Conservation (phyloP, 2,888 invertebrate genomes). For the Ectropis crepuscularia region DNA sequence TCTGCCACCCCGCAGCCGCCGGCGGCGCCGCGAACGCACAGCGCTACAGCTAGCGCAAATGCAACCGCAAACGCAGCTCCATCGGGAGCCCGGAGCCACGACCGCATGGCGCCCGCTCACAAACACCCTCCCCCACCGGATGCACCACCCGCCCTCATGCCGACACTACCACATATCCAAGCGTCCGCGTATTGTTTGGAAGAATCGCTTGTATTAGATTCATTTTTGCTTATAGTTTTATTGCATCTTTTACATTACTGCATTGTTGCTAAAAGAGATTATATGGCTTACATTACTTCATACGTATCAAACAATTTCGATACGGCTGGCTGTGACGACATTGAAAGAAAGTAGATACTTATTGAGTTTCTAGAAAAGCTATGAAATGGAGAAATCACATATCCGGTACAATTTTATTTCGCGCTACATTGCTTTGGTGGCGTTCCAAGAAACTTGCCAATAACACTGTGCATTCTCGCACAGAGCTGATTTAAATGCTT, state of each 20-base stretch:
- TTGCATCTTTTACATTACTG: neutral
- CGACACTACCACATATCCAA: conserved; percentile 4
- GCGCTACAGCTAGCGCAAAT: conserved; percentile 38
- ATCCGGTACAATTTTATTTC: too few relatives aligned
- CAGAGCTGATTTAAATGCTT: too few relatives aligned
- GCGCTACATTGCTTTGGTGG: too few relatives aligned
- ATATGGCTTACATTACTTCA: too few relatives aligned
- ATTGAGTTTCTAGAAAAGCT: too few relatives aligned
- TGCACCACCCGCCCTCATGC: conserved; percentile 9
- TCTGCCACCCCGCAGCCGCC: conserved; percentile 73
- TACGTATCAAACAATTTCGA: too few relatives aligned
- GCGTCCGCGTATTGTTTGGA: conserved; percentile 5
- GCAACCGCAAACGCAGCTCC: conserved; percentile 27
- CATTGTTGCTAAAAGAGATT: neutral
- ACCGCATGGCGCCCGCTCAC: conserved; percentile 22
- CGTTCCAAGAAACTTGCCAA: too few relatives aligned
- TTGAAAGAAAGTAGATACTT: too few relatives aligned
- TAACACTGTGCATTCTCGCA: too few relatives aligned
- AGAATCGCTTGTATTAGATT: conserved; percentile 5
- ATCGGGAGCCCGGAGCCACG: conserved; percentile 28
- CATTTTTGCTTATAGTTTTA: neutral
- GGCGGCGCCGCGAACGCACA: conserved; percentile 58
- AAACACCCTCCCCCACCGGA: conserved; percentile 21
- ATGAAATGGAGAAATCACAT: too few relatives aligned
- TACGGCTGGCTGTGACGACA: too few relatives aligned